phyloP scores from a whole-genome alignment of 2,113 vertebrate species.

The Hippocampus abdominalis region DNA sequence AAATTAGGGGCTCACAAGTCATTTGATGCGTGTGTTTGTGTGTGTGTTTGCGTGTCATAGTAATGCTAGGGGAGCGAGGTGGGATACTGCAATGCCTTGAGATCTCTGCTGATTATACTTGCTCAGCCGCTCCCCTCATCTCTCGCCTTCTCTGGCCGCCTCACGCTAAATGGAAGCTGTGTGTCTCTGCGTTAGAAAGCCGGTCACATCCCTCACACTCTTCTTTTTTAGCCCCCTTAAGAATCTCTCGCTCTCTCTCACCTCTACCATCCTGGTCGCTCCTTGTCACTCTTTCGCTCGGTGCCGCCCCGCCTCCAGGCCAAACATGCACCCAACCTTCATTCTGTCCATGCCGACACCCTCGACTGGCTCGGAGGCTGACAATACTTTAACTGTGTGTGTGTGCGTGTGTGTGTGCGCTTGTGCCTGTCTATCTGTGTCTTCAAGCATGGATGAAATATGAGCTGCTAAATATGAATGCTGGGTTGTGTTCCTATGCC shows the following conservation, averaged over 20 bases:
- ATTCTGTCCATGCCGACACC: slow-evolving; percentile 49
- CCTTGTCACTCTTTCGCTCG: slow-evolving; percentile 36
- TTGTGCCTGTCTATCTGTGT: slow-evolving; percentile 27
- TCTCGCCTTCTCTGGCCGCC: slow-evolving; percentile 41
- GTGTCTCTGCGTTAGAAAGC: slow-evolving; percentile 66
- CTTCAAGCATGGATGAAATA: slow-evolving; percentile 59
- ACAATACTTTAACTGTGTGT: slow-evolving; percentile 44
- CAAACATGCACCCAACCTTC: slow-evolving; percentile 43
- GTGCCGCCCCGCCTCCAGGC: slow-evolving; percentile 54
- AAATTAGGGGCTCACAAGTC: slow-evolving; percentile 17
- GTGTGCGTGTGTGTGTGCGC: neutral
- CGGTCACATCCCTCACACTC: slow-evolving; percentile 68
- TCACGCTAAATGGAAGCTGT: slow-evolving; percentile 69
- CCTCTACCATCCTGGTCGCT: slow-evolving; percentile 28
- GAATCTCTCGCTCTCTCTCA: slow-evolving; percentile 6
- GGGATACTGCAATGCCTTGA: slow-evolving; percentile 34
- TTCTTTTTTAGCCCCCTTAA: slow-evolving; percentile 46
- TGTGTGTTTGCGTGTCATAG: slow-evolving; percentile 21
- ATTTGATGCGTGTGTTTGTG: neutral
- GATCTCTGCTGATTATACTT: slow-evolving; percentile 56
- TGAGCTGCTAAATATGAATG: slow-evolving; percentile 67
- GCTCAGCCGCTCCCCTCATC: slow-evolving; percentile 44
- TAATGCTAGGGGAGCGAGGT: neutral
- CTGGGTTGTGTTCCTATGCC: slow-evolving; percentile 48
- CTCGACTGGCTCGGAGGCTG: slow-evolving; percentile 57